Evolutionary conservation across 1,140 invertebrate genomes (phyloP).

Genomic region (Lepidostoma basale): DNA sequence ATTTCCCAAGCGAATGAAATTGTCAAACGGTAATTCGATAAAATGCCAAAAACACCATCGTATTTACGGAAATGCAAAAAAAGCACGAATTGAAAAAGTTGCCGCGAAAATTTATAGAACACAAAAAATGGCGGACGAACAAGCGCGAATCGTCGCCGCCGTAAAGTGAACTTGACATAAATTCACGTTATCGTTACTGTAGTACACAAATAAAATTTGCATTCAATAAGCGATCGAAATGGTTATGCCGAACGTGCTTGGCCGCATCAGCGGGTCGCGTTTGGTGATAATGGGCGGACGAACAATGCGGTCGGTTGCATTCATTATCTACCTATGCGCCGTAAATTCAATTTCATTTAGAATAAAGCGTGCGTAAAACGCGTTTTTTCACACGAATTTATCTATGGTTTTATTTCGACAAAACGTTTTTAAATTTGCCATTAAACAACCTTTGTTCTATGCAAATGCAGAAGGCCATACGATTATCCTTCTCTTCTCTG

Average conservation of each 20-base stretch:
- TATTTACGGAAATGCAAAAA: constrained; percentile 26
- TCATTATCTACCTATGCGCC: no score
- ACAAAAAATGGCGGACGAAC: constrained; percentile 13
- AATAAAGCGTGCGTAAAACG: neutral
- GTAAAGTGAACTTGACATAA: no score
- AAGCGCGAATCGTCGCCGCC: neutral
- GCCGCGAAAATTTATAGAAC: no score
- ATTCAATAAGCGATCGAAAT: no score
- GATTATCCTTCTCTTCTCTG: no score
- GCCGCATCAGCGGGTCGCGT: no score
- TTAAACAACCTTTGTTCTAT: no score
- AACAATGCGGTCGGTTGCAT: neutral
- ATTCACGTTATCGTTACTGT: no score
- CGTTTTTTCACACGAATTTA: neutral
- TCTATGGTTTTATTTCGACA: neutral
- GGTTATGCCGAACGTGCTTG: no score
- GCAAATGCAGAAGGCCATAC: no score
- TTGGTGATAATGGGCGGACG: neutral
- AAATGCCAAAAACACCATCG: constrained; percentile 34
- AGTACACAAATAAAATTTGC: no score
- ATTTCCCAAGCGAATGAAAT: constrained; percentile 16
- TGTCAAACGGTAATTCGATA: constrained; percentile 36
- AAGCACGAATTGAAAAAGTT: neutral
- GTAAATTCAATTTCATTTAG: constrained; percentile 1
- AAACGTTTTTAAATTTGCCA: no score